Conservation (phyloP, 1,140 invertebrate genomes). For the Lepidostoma basale region DNA sequence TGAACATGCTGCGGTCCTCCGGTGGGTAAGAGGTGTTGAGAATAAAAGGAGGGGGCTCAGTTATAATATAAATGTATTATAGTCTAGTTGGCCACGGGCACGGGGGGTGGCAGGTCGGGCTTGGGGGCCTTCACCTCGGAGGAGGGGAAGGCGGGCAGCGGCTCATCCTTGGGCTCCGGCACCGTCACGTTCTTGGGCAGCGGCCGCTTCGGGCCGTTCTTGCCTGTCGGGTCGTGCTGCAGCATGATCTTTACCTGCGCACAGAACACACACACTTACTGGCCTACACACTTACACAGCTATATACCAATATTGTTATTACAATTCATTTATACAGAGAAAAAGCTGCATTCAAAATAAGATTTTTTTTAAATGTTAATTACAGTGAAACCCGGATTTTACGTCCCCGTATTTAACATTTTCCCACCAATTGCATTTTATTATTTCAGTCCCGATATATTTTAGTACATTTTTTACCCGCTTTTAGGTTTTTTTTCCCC, state of each 20-base stretch:
- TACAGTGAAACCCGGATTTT: too few relatives aligned
- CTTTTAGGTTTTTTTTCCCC: too few relatives aligned
- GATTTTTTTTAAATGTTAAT: too few relatives aligned
- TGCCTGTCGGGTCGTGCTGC: constrained; percentile 95
- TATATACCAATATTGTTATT: background rate
- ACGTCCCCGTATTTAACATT: too few relatives aligned
- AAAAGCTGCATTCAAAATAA: too few relatives aligned
- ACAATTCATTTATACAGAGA: too few relatives aligned
- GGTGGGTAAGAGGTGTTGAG: too few relatives aligned
- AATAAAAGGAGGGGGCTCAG: too few relatives aligned
- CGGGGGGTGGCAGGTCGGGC: constrained; percentile 52
- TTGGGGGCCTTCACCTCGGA: constrained; percentile 68
- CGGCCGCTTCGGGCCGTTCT: constrained; percentile 95
- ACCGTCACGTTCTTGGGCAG: constrained; percentile 97
- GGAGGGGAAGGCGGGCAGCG: constrained; percentile 65
- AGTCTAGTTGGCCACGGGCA: constrained; percentile 16
- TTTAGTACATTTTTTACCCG: too few relatives aligned
- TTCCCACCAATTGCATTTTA: too few relatives aligned
- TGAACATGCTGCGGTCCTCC: too few relatives aligned
- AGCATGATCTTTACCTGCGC: constrained; percentile 96
- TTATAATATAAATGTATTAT: constrained; percentile 32
- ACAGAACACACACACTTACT: constrained; percentile 9
- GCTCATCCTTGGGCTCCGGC: constrained; percentile 91
- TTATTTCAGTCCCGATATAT: too few relatives aligned
- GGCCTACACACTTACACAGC: background rate